These are phyloP conservation scores for Sinosuthora webbiana DNA, from an alignment of 2,113 vertebrate genomes.

Conservation along the genomic window DNA sequence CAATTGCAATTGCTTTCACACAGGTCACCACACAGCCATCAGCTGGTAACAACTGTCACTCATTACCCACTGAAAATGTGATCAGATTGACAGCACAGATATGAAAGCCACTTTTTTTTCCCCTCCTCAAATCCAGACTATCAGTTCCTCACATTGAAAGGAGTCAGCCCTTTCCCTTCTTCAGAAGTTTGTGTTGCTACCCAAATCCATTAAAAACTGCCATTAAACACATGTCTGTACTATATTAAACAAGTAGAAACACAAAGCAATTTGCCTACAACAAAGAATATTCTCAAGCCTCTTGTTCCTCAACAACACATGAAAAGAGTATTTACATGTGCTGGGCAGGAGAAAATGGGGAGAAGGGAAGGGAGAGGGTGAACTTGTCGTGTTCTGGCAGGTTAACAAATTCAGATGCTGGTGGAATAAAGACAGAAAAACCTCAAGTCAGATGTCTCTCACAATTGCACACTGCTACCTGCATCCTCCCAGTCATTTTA, in stretches of 20 bases:
- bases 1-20: not conserved
- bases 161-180: not conserved
- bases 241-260: not conserved
- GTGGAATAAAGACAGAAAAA: not conserved
- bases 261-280: not conserved
- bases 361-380: not conserved
- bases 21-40: not conserved
- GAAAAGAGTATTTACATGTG: not conserved
- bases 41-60: slow-evolving; percentile 8
- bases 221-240: not conserved
- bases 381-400: not conserved
- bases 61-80: not conserved
- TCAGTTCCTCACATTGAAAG: not conserved
- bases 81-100: not conserved
- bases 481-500: not conserved
- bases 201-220: not conserved
- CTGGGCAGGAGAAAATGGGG: not conserved
- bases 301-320: not conserved
- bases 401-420: not conserved
- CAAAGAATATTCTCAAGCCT: not conserved
- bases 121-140: not conserved
- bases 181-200: not conserved
- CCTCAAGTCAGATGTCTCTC: not conserved
- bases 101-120: not conserved
- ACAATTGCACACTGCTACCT: not conserved